Percentiles rank a stretch among this genome's conserved stretches.
Conservation (phyloP, 2,888 invertebrate genomes). For the Meliscaeva auricollis region DNA sequence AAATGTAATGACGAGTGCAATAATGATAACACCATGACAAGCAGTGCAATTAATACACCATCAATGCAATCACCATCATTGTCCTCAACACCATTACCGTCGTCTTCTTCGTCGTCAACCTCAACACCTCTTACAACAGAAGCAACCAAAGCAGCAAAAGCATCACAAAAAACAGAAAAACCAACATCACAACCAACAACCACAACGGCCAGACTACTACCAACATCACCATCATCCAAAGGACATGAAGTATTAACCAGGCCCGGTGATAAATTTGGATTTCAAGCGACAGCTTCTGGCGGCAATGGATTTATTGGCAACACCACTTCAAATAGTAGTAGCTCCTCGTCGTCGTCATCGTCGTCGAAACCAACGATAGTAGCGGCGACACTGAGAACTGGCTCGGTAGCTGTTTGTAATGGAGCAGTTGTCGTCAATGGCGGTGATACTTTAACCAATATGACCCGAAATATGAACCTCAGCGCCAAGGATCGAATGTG, state of each 20-base stretch:
- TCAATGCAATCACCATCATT: constrained; percentile 73
- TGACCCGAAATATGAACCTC: constrained; percentile 64
- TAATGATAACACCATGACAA: constrained; percentile 75
- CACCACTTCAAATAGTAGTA: constrained; percentile 66
- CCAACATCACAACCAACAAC: constrained; percentile 54
- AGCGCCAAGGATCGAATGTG: constrained; percentile 56
- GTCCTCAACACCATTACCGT: constrained; percentile 63
- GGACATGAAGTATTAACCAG: constrained; percentile 71
- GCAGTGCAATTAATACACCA: constrained; percentile 73
- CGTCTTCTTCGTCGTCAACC: constrained; percentile 45
- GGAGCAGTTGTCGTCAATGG: constrained; percentile 42
- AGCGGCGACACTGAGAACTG: constrained; percentile 17
- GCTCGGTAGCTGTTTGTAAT: constrained; percentile 57
- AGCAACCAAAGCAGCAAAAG: constrained; percentile 65
- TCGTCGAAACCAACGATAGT: constrained; percentile 24
- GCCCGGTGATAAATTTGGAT: constrained; percentile 72
- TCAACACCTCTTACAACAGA: constrained; percentile 43
- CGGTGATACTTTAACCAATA: constrained; percentile 44
- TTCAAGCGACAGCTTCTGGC: constrained; percentile 80
- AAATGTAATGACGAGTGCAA: constrained; percentile 73
- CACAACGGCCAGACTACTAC: constrained; percentile 52
- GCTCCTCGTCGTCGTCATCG: constrained; percentile 1
- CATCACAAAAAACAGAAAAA: constrained; percentile 61
- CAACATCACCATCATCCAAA: constrained; percentile 47
- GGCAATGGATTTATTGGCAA: constrained; percentile 73